These are phyloP conservation scores for Aurelia coerulea DNA, from an alignment of 30 jellyfish, hydroid and myxozoan species.

Conservation along the genomic window DNA sequence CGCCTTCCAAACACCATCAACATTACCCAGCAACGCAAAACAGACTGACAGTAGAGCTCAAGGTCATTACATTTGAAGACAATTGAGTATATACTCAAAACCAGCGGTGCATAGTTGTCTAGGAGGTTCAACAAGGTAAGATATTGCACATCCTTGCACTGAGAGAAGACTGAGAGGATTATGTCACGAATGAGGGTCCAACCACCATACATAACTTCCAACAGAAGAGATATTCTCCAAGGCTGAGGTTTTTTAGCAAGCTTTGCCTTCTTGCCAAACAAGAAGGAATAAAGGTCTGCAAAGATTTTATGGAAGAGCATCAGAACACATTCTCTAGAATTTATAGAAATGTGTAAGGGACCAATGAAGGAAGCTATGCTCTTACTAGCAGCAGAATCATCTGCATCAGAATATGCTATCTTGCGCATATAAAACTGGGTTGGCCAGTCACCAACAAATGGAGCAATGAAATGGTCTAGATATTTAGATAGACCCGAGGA, in stretches of 20 bases:
- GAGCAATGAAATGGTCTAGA: slow-evolving; percentile 3
- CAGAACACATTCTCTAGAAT: slow-evolving; percentile 9
- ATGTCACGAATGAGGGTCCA: no score
- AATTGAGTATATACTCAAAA: no score
- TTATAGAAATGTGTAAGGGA: not conserved
- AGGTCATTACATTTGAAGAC: not conserved
- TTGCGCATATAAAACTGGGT: slow-evolving; percentile 19
- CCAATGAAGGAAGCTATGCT: slow-evolving; percentile 2
- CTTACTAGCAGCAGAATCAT: not conserved
- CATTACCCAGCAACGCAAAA: slow-evolving; percentile 24
- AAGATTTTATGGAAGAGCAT: slow-evolving; percentile 1
- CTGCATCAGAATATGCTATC: not conserved
- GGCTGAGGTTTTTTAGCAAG: no score
- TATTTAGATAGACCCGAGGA: not conserved
- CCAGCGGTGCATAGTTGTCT: no score
- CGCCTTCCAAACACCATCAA: slow-evolving; percentile 10
- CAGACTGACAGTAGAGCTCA: slow-evolving; percentile 3
- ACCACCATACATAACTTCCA: not conserved
- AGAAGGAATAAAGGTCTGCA: slow-evolving; percentile 5
- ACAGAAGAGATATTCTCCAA: not conserved
- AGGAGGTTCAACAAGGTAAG: no score
- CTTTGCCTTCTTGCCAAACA: no score
- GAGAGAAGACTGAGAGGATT: no score
- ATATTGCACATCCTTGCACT: no score
- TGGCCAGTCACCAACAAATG: slow-evolving; percentile 32